A percentile compares a stretch with the other conserved stretches of the same genome.
These are phyloP conservation scores for Arion vulgaris DNA, from an alignment of 1,140 invertebrate genomes.

Conservation along the genomic window DNA sequence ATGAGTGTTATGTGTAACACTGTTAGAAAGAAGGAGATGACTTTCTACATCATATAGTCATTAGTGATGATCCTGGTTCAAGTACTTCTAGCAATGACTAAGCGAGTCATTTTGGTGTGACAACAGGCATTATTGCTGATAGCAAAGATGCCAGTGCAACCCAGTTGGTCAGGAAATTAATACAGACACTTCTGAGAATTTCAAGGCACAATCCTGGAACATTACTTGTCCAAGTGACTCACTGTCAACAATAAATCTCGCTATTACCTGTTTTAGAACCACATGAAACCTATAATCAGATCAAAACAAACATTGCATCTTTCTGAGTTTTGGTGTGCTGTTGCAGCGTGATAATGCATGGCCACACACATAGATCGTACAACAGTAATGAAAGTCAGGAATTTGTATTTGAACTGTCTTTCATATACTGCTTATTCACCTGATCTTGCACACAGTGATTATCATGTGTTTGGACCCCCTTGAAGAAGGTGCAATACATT, in stretches of 20 bases:
- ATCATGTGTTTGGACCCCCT: background rate
- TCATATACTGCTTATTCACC: background rate
- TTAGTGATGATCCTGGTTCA: background rate
- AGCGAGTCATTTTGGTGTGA: background rate
- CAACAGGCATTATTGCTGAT: background rate
- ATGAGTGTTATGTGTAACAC: too few relatives aligned
- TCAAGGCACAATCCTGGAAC: background rate
- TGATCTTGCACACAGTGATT: background rate
- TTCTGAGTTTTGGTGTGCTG: background rate
- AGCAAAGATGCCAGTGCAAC: background rate
- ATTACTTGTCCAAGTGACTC: background rate
- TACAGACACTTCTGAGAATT: background rate
- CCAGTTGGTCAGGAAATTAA: background rate
- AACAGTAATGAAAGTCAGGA: too few relatives aligned
- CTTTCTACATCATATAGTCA: too few relatives aligned
- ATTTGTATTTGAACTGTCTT: background rate
- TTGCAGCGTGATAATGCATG: too few relatives aligned
- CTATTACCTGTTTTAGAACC: background rate
- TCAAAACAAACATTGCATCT: background rate
- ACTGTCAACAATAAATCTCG: background rate
- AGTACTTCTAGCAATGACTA: background rate
- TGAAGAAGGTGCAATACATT: background rate
- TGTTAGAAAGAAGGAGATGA: too few relatives aligned
- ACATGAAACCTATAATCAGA: background rate
- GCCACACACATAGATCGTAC: too few relatives aligned